Evolutionary conservation across 2,797 vertebrate genomes (phyloP), one percentile per base, ranked within the genome.

Genomic region (Syndactyla subalaris): DNA sequence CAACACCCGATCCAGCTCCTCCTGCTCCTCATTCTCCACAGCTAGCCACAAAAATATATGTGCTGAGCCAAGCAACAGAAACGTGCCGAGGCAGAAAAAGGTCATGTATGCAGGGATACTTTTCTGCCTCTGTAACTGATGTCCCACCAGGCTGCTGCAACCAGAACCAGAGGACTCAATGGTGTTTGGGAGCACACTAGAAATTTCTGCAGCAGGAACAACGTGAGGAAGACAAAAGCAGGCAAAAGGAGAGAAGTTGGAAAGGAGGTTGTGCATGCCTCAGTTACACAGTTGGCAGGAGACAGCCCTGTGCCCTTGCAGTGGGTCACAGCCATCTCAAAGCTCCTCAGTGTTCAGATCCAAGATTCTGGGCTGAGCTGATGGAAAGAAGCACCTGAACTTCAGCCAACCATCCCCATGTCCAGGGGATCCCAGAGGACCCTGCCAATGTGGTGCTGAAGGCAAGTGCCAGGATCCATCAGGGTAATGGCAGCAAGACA

Each of bases 71-170:
- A 59, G 29, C 1, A 12, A 26, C 38, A 84, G 58, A n/a, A 36
- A 36, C 4, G 10, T 34, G 39, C 54, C 10, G 22, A 77, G 39
- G 36, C 0, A 74, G 48, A 29, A 68, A 49, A 84, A 54, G 18
- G 61, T 73, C 32, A 43, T 2, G 0, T 19, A 38, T 8, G 10
- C 30, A 80, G 45, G 21, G 34, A 71, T 67, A 30, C 9, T 83
- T 63, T 83, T 61, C 78, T 89, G 46, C 39, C 21, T 63, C 63
- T 85, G 72, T 48, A 77, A 49, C 26, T 91, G 57, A 85, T 91
- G 48, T 71, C n/a, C 61, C 49, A 73, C 15, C 55, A 70, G 27
- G 54, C 55, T 92, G 82, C 68, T 88, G 63, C 0, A 0, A 46
- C 57, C 26, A 85, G 63, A 91, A 76, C 39, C 7, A 26, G 23